These are phyloP conservation scores for Mycteria americana DNA, from an alignment of 2,797 vertebrate species.

Conservation along the genomic window DNA sequence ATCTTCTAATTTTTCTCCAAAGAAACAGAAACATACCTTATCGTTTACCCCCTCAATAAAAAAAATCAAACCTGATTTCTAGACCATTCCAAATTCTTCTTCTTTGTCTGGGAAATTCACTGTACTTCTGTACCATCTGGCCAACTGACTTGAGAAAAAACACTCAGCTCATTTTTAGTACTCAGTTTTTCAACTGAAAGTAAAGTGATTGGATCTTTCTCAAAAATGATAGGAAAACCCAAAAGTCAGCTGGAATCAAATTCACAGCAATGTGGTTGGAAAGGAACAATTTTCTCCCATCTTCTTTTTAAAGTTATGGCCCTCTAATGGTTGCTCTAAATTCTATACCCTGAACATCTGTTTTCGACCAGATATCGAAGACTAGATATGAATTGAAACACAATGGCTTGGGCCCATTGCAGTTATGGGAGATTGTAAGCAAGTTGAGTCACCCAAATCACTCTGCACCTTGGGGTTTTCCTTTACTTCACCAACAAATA, in stretches of 20 bases:
- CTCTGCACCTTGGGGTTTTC: conserved; percentile 54
- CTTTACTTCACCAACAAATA: conserved; percentile 45
- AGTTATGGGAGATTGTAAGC: neutral
- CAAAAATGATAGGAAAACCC: conserved; percentile 26
- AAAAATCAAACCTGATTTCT: neutral
- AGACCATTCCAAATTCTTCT: neutral
- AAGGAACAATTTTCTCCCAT: neutral
- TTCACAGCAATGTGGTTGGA: neutral
- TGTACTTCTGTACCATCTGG: neutral
- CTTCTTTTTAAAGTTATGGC: neutral
- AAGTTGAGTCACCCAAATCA: conserved; percentile 48
- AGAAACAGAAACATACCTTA: neutral
- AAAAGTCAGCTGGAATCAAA: neutral
- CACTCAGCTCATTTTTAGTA: neutral
- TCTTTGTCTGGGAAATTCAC: neutral
- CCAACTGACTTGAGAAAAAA: neutral
- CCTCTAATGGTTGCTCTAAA: neutral
- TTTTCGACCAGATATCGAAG: neutral
- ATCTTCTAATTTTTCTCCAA: neutral
- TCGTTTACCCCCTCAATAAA: neutral
- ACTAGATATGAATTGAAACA: neutral
- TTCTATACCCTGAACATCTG: neutral
- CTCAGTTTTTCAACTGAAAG: neutral
- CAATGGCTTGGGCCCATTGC: neutral
- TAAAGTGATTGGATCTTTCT: neutral